Percentiles rank a stretch among this genome's conserved stretches.
phyloP scores from a whole-genome alignment of 2,888 invertebrate species.

The Leptinotarsa juncta region DNA sequence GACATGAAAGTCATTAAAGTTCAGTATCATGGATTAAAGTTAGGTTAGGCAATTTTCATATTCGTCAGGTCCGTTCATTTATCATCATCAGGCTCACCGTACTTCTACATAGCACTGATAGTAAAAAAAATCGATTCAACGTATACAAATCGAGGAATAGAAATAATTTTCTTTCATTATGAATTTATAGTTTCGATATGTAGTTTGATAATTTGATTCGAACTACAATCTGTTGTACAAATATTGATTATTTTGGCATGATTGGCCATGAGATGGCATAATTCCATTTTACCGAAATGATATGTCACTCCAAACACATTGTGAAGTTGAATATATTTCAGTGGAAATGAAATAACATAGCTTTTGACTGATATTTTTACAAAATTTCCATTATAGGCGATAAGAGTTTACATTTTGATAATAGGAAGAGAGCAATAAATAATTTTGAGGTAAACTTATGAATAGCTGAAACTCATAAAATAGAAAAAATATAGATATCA shows the following conservation, averaged over 20 bases:
- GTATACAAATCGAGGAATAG: no score
- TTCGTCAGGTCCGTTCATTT: background rate
- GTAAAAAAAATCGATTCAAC: no score
- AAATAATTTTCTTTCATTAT: no score
- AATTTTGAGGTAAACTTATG: conserved; percentile 41
- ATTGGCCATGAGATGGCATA: no score
- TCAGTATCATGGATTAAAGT: background rate
- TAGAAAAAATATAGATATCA: conserved; percentile 55
- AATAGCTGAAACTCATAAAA: conserved; percentile 46
- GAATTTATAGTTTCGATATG: no score
- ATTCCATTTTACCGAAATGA: no score
- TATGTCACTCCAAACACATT: background rate
- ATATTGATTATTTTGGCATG: background rate
- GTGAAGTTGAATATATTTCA: conserved; percentile 4
- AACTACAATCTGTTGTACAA: background rate
- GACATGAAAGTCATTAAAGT: conserved; percentile 1
- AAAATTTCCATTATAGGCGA: conserved; percentile 2
- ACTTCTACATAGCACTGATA: background rate
- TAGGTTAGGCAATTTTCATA: background rate
- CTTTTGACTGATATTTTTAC: conserved; percentile 18
- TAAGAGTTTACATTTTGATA: conserved; percentile 13
- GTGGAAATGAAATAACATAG: background rate
- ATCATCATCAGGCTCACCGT: background rate
- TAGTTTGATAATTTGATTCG: background rate
- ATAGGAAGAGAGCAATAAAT: conserved; percentile 55